Conservation (phyloP, 2,797 vertebrate genomes). For the Cercopithecus mitis region DNA sequence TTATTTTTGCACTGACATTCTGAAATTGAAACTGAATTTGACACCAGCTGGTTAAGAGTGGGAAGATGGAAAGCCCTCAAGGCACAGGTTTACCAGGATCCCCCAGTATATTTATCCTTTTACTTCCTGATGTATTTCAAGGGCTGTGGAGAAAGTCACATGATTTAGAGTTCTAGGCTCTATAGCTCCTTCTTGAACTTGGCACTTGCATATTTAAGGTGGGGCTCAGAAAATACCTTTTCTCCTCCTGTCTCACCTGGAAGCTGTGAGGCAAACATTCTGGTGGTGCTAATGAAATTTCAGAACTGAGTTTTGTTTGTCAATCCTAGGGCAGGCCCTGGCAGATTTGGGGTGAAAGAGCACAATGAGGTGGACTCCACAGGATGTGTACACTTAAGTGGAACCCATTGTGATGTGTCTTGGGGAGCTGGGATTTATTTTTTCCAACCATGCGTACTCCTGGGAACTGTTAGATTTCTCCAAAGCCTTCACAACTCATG, state of each 20-base stretch:
- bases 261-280: background rate
- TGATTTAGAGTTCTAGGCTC: background rate
- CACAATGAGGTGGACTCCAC: slow-evolving; percentile 13
- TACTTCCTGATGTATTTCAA: background rate
- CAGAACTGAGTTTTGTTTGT: background rate
- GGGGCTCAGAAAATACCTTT: slow-evolving; percentile 17
- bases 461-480: slow-evolving; percentile 48
- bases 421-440: slow-evolving; percentile 10
- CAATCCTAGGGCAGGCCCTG: background rate
- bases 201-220: background rate
- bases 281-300: background rate
- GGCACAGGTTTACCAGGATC: background rate
- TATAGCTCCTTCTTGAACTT: background rate
- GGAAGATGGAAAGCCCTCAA: background rate
- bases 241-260: background rate
- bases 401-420: background rate
- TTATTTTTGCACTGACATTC: background rate
- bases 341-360: background rate
- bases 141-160: background rate
- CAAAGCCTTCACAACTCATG: slow-evolving; percentile 32
- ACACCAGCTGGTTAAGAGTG: background rate
- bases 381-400: background rate
- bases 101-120: background rate
- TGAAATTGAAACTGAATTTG: slow-evolving; percentile 27
- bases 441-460: background rate